These are phyloP conservation scores for Parasteatoda lunata DNA, from an alignment of 2,888 invertebrate species.

Conservation along the genomic window DNA sequence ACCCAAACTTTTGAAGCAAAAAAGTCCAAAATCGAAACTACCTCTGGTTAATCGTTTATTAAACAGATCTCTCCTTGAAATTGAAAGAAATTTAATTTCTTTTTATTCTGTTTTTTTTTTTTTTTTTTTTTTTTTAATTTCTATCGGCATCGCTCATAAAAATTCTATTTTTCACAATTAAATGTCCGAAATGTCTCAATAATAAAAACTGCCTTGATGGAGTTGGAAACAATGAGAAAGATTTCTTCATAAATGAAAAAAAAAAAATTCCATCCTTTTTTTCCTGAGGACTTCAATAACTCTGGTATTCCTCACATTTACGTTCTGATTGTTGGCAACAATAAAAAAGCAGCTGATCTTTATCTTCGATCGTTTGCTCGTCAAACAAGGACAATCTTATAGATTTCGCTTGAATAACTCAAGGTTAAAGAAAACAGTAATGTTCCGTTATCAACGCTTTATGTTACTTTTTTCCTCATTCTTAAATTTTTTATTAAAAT, in stretches of 20 bases:
- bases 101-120: too few relatives aligned
- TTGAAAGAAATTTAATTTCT: too few relatives aligned
- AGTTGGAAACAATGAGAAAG: slow-evolving; percentile 29
- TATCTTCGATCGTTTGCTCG: slow-evolving; percentile 12
- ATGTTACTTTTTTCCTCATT: slow-evolving; percentile 32
- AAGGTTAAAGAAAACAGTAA: slow-evolving; percentile 45
- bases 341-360: slow-evolving; percentile 33
- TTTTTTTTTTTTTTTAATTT: too few relatives aligned
- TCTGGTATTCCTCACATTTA: slow-evolving; percentile 39
- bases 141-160: too few relatives aligned
- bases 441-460: background rate
- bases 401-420: slow-evolving; percentile 18
- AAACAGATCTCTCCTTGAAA: too few relatives aligned
- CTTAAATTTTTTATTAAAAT: slow-evolving; percentile 15
- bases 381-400: slow-evolving; percentile 37
- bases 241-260: slow-evolving; percentile 29
- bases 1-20: too few relatives aligned
- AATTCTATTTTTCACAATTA: background rate
- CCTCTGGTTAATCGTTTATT: too few relatives aligned
- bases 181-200: slow-evolving; percentile 1
- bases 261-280: slow-evolving; percentile 17
- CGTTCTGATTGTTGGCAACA: slow-evolving; percentile 60
- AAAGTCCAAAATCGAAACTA: too few relatives aligned
- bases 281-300: slow-evolving; percentile 11
- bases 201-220: slow-evolving; percentile 34